A percentile compares a stretch with the other conserved stretches of the same genome.
Conservation (phyloP, 1,140 invertebrate genomes). For the Neelides sp. region DNA sequence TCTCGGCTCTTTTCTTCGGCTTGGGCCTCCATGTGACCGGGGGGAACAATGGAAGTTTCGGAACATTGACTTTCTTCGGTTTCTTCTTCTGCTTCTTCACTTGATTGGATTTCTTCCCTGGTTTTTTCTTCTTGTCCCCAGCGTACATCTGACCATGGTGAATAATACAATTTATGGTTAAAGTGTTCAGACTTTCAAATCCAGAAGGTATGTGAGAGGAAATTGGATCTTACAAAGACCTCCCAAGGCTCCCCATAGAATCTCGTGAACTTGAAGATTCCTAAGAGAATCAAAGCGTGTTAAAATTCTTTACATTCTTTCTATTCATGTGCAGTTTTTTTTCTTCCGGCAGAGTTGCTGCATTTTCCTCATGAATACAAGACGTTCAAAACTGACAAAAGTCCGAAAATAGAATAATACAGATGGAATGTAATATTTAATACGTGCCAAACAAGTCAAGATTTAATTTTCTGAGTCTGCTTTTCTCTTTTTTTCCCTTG, state of each 20-base stretch:
- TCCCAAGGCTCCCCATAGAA: conserved; percentile 23
- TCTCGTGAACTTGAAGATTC: conserved; percentile 28
- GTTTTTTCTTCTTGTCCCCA: conserved; percentile 9
- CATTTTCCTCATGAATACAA: too few species aligned
- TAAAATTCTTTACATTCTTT: not conserved
- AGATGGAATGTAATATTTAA: not conserved
- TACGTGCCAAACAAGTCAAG: conserved; percentile 24
- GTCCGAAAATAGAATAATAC: not conserved
- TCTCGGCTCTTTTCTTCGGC: not conserved
- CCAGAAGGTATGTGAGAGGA: too few species aligned
- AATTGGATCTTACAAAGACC: conserved; percentile 28
- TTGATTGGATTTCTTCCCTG: not conserved
- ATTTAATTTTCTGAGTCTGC: conserved; percentile 24
- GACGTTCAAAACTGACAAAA: too few species aligned
- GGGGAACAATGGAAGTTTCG: conserved; percentile 15
- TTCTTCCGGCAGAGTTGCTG: not conserved
- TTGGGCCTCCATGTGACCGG: conserved; percentile 4
- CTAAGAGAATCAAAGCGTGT: conserved; percentile 7
- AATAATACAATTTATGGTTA: too few species aligned
- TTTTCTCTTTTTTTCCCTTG: conserved; percentile 12
- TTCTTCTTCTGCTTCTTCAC: conserved; percentile 14
- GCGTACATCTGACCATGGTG: too few species aligned
- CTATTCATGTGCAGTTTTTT: not conserved
- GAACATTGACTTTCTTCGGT: conserved; percentile 12
- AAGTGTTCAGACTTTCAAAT: too few species aligned